Evolutionary conservation across 2,113 vertebrate genomes (phyloP).

Genomic region (Sigmodon hispidus): DNA sequence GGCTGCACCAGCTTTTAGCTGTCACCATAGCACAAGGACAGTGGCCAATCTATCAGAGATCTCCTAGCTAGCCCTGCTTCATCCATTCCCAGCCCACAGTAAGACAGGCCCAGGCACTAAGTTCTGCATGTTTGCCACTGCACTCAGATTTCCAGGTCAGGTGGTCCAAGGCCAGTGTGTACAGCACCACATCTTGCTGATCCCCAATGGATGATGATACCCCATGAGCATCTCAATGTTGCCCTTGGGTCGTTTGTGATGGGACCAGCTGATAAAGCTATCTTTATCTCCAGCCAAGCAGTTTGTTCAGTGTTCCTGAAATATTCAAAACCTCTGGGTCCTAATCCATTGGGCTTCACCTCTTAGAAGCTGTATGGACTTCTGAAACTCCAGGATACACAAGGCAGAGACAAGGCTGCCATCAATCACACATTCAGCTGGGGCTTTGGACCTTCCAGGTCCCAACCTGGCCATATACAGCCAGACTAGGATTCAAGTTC

Average conservation of each 20-base stretch:
- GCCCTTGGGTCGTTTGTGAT: neutral
- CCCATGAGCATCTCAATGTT: neutral
- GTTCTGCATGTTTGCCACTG: neutral
- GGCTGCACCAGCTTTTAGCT: neutral
- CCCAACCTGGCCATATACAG: neutral
- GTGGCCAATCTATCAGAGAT: neutral
- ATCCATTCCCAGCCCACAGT: neutral
- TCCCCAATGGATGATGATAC: neutral
- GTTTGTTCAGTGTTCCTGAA: neutral
- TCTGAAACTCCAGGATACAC: neutral
- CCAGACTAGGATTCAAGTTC: neutral
- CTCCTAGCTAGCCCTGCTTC: neutral
- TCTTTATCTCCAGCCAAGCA: neutral
- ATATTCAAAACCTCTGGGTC: neutral
- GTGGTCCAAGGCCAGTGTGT: neutral
- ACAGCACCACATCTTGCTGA: neutral
- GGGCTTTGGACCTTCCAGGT: neutral
- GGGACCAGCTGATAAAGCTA: neutral
- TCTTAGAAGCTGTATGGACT: neutral
- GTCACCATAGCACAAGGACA: neutral
- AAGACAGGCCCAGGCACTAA: neutral
- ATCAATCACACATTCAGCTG: neutral
- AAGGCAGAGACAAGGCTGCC: neutral
- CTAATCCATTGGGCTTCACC: neutral
- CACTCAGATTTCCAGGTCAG: neutral